Evolutionary conservation across 2,888 invertebrate species (phyloP), one percentile per base, ranked within the genome.

Genomic region (Diachrysia chrysitis): DNA sequence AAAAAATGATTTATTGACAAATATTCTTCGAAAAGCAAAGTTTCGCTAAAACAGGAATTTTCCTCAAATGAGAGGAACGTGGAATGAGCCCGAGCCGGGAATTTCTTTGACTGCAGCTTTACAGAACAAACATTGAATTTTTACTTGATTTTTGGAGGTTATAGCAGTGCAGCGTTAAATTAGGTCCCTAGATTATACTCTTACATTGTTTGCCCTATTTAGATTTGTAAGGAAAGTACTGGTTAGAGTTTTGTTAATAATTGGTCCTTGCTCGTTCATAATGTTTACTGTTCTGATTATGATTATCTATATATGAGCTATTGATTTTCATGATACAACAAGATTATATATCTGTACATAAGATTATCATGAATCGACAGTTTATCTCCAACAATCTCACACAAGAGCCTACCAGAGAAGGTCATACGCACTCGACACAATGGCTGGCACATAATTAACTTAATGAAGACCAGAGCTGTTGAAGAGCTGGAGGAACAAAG

Each of bases 391-490:
- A 67, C 67, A 67, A 35, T 16, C 58, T 68, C 63, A 71, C 71
- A 53, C 68, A 66, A 71, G 60, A 46, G 57, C 48, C 65, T 79
- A 75, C 64, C 78, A 66, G 55, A 72, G 73, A 77, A 82, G 83
- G 83, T 79, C 82, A 83, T 79, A 81, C 83, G 78, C 79, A 79
- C 76, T 69, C 65, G 54, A 67, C 73, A 73, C 73, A 86, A 86
- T 82, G 67, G 67, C 59, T 37, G 73, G 71, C 69, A 78, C 82
- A 82, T 87, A 86, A 87, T 88, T 87, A 88, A 86, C 79, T 79
- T 81, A 88, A 87, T 86, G 86, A 84, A 84, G 87, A 84, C 82
- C 85, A 81, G 85, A 83, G 76, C 83, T 76, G 72, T 59, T 63
- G 77, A 74, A 78, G 81, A 82, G 76, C 73, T 71, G 66, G 63